Evolutionary conservation across 2,113 vertebrate genomes (phyloP), one percentile per base, ranked within the genome.

Genomic region (Siniperca knerii): DNA sequence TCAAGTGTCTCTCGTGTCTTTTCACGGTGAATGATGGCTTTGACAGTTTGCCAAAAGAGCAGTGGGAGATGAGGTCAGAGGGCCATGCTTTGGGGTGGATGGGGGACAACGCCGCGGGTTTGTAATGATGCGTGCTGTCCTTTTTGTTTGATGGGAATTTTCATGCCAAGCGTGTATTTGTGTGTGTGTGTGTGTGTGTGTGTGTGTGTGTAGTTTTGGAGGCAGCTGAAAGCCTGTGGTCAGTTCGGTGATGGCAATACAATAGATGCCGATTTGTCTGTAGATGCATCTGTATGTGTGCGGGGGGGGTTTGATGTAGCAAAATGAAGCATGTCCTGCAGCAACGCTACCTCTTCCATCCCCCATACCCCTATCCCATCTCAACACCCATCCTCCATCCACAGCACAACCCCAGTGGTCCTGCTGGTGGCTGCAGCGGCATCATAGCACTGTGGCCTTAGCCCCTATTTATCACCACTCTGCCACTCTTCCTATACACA

Each of bases 41-140:
- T 96, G 95, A 96, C 94, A 95, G 94, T 93, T 95, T 57, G 87
- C 93, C 95, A 95, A 94, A 95, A 95, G 94, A 94, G 90, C 93
- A 93, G 92, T 81, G 90, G 91, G 92, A 81, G 87, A 81, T 40
- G 81, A 68, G 91, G 91, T 93, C 86, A 85, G 77, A 91, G 83
- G 91, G 92, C 82, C 55, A 25, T 20, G 90, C 92, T 92, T 74
- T 9, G 64, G 86, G 92, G 81, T 42, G 70, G 83, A 74, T 55
- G 73, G 81, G 83, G 87, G 84, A 71, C 77, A 69, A 57, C 40
- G 77, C 87, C 21, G 75, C 58, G 4, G 88, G 84, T 90, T 79
- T 50, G 84, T 87, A 73, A 88, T 69, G 80, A 87, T 89, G 90
- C 71, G 75, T 64, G 80, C 77, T 77, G 72, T 84, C 90, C 84